Evolutionary conservation across 2,113 vertebrate species (phyloP).

Genomic region (Callorhinus ursinus): DNA sequence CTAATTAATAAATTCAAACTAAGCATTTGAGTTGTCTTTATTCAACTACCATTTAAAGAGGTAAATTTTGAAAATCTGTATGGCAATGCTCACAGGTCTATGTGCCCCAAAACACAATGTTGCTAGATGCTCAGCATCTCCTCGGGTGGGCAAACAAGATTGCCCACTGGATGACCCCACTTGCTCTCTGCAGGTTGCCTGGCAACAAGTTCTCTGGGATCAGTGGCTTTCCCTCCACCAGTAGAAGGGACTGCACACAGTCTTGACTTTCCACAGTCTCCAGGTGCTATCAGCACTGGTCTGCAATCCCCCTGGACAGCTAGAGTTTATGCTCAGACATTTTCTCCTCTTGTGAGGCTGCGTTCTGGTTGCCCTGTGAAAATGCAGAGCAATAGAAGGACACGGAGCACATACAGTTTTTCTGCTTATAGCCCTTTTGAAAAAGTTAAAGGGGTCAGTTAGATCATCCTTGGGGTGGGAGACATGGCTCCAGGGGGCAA

Average conservation of each 20-base stretch:
- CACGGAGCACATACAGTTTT: background rate
- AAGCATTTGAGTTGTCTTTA: background rate
- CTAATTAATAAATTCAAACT: background rate
- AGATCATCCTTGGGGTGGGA: background rate
- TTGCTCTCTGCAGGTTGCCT: background rate
- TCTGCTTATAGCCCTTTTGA: background rate
- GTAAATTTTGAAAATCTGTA: background rate
- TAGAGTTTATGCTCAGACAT: background rate
- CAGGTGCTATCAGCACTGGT: too few species aligned
- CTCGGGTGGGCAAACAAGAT: background rate
- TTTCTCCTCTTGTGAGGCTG: background rate
- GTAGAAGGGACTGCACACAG: background rate
- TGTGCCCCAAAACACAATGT: too few species aligned
- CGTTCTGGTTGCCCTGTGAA: background rate
- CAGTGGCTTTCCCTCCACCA: background rate
- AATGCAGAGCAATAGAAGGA: background rate
- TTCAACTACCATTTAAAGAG: background rate
- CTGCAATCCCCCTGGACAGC: background rate
- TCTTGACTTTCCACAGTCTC: background rate
- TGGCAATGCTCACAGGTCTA: background rate
- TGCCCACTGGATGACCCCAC: background rate
- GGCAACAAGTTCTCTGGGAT: background rate
- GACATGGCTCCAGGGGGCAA: background rate
- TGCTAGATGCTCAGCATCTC: background rate
- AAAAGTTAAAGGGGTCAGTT: background rate